Percentiles rank a stretch among this genome's conserved stretches.
These are phyloP conservation scores for Bergia sp. DNA, from an alignment of 92 coral and sea anemone species.

Conservation along the genomic window DNA sequence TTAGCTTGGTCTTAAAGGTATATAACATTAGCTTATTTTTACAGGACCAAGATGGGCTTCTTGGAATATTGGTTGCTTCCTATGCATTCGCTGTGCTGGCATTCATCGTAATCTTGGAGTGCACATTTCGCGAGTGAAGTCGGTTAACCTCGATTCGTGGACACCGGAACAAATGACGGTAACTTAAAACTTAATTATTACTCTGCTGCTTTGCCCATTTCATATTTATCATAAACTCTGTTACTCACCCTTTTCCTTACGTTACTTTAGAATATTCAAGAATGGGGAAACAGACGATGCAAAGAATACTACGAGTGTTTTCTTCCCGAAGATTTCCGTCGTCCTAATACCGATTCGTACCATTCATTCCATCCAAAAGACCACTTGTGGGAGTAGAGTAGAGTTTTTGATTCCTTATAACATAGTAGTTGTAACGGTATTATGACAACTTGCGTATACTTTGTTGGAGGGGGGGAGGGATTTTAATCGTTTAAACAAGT, in stretches of 20 bases:
- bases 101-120: conserved; percentile 99
- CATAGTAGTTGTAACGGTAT: not conserved
- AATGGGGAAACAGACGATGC: conserved; percentile 97
- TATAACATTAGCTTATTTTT: not conserved
- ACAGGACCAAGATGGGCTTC: conserved; percentile 99
- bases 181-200: not conserved
- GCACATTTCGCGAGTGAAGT: conserved; percentile 93
- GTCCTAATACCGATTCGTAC: conserved; percentile 98
- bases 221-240: not conserved
- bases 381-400: not conserved
- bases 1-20: not conserved
- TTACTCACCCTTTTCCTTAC: not conserved
- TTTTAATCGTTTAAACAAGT: no score
- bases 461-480: not conserved
- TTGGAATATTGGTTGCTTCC: conserved; percentile 96
- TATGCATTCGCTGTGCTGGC: conserved; percentile 98
- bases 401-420: not conserved
- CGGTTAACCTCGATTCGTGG: conserved; percentile 98
- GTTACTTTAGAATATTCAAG: conserved; percentile 78
- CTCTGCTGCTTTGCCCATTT: not conserved
- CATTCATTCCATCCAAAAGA: conserved; percentile 3
- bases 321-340: conserved; percentile 87
- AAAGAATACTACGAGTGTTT: conserved; percentile 90
- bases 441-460: not conserved
- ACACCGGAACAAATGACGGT: conserved; percentile 94